Evolutionary conservation across 2,797 vertebrate genomes (phyloP).

Genomic region (Apogon talboti): DNA sequence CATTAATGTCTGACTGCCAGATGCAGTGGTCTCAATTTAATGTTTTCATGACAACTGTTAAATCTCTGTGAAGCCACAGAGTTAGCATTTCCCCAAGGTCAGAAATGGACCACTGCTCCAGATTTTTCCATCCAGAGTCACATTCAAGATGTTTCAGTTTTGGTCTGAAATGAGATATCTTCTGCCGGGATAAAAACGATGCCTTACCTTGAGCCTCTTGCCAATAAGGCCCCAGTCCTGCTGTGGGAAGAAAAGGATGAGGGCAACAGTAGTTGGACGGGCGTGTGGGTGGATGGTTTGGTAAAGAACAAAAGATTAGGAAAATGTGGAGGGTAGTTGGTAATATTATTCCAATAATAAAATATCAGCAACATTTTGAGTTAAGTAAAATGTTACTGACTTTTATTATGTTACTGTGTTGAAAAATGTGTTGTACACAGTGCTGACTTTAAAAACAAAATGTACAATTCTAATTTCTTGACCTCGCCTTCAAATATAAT

Average conservation of each 20-base stretch:
- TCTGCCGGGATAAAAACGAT: conserved; percentile 36
- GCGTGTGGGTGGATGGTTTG: conserved; percentile 6
- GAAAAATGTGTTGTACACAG: background rate
- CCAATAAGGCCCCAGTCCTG: background rate
- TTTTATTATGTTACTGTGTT: background rate
- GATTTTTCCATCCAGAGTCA: conserved; percentile 47
- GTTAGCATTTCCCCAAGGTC: conserved; percentile 75
- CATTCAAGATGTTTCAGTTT: conserved; percentile 66
- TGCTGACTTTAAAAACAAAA: conserved; percentile 3
- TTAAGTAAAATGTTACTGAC: background rate
- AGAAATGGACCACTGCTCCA: conserved; percentile 54
- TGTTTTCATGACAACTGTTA: conserved; percentile 79
- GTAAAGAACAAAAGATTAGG: conserved; percentile 21
- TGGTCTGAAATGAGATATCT: conserved; percentile 55
- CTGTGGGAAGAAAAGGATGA: too few species aligned
- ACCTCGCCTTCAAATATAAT: conserved; percentile 34
- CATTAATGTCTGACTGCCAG: conserved; percentile 80
- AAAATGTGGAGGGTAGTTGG: background rate
- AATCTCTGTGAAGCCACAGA: conserved; percentile 68
- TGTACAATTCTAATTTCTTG: conserved; percentile 9
- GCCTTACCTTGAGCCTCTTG: conserved; percentile 13
- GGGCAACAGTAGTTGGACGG: conserved; percentile 1
- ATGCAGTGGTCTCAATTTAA: conserved; percentile 75
- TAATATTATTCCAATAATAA: background rate
- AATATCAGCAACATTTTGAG: background rate